Conservation (phyloP, 2,888 invertebrate genomes). For the Diplolepis rosae region DNA sequence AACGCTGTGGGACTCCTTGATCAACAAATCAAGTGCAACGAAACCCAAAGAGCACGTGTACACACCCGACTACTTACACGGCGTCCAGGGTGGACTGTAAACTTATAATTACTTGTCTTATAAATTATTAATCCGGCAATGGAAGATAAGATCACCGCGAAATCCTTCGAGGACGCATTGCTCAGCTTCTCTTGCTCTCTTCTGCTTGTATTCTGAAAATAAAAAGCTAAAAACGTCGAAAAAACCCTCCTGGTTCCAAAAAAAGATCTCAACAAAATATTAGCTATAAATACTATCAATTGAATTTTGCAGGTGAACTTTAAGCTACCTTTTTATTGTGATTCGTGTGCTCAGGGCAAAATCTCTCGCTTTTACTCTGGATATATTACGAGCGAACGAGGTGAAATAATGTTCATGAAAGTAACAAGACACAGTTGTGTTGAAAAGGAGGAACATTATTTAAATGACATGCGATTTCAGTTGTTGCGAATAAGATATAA, state of each 20-base stretch:
- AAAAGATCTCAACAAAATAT: constrained; percentile 32
- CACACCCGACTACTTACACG: constrained; percentile 53
- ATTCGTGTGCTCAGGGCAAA: background rate
- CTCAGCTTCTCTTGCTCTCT: constrained; percentile 22
- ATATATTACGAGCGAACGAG: background rate
- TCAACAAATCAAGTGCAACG: constrained; percentile 52
- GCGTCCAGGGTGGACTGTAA: constrained; percentile 44
- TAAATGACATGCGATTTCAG: background rate
- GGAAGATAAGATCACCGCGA: constrained; percentile 49
- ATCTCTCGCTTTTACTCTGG: background rate
- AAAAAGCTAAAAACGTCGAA: background rate
- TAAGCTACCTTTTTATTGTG: background rate
- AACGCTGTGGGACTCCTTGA: constrained; percentile 27
- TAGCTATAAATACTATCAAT: constrained; percentile 37
- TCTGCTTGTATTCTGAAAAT: background rate
- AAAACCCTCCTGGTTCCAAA: background rate
- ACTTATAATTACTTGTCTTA: constrained; percentile 57
- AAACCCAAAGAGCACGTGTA: constrained; percentile 47
- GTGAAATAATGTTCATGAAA: background rate
- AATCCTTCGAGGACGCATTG: constrained; percentile 35
- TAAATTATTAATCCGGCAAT: constrained; percentile 58
- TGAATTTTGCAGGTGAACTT: constrained; percentile 31
- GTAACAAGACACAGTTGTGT: background rate
- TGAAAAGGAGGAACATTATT: background rate
- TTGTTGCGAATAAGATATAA: background rate